Base-by-base conservation (phyloP, 2,888 invertebrate species). In the Lottia gigantea region DNA sequence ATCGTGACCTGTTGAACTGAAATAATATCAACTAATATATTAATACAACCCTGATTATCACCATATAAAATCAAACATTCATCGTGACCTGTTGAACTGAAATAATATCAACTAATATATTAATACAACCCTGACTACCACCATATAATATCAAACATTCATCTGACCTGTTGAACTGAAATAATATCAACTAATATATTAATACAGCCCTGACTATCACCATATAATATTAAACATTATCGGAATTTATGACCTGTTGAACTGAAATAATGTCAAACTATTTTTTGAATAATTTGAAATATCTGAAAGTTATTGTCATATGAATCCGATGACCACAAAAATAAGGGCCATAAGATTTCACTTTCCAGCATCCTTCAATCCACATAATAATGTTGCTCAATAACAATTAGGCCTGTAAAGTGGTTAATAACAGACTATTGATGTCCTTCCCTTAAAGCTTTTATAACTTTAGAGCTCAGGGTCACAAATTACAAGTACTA, bases 121-220 rank as follows among this genome's bases (percentile, higher is more conserved):
- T 89, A 62, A 89, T 81, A 76, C 87, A 88, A 19, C 89, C 89
- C 49, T 86, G 80, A 72, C 85, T 86, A 78, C 89, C 89, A 46
- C 88, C 89, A 81, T 81, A 89, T 71, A 88, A 71, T 40, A 89
- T 83, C 46, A 88, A 73, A 74, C 88, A 88, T 70, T 87, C 86
- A 77, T 88, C 88, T 73, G 81, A 74, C 31, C 31, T 31, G 31
- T 31, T 31, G 31, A 31, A 31, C 31, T 31, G 31, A 65, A 63
- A 26, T 15, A 16, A 25, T 8, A 15, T 25, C 19, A 76, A 87
- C 82, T 66, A 89, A 80, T 72, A 89, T 88, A 74, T 88, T 89
- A 62, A 89, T 81, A 76, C 87, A 88, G 19, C 89, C 89, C 55
- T 86, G 80, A 72, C 85, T 86, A 78, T 89, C 89, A 46, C 89